These are phyloP conservation scores for Mormyrus proboscirostris DNA, from an alignment of 2,797 vertebrate species.

Conservation along the genomic window DNA sequence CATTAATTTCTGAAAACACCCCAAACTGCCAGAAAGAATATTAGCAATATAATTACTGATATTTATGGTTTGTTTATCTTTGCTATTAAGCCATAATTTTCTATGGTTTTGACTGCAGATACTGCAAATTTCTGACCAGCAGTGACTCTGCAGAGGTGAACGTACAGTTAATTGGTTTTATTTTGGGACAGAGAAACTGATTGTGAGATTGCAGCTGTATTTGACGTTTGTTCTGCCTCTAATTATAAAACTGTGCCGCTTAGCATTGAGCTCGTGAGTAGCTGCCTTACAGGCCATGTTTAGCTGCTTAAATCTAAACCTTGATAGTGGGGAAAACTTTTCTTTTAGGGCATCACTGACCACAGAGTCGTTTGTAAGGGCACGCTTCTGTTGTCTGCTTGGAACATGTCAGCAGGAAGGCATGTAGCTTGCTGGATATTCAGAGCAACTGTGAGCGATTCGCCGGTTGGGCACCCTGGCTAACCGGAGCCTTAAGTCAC, in stretches of 20 bases:
- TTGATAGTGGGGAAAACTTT: neutral
- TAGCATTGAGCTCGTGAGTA: neutral
- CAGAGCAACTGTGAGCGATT: neutral
- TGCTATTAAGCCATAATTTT: neutral
- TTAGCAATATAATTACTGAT: neutral
- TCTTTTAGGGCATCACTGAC: neutral
- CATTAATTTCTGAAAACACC: neutral
- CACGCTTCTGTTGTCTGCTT: neutral
- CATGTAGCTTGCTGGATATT: slow-evolving; percentile 12
- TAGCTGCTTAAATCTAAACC: neutral
- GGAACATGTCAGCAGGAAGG: neutral
- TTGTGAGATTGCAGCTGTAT: neutral
- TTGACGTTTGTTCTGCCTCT: neutral
- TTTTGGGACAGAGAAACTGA: neutral
- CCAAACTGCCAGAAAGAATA: neutral
- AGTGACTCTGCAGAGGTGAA: neutral
- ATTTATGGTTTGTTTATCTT: neutral
- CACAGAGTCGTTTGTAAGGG: neutral
- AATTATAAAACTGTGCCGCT: neutral
- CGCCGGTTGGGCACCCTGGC: neutral
- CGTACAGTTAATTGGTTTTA: neutral
- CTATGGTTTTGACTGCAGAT: neutral
- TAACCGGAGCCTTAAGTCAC: slow-evolving; percentile 32
- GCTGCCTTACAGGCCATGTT: neutral
- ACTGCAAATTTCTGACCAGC: neutral